Base-by-base conservation (phyloP, 1,140 invertebrate species). In the Planococcus citri region DNA sequence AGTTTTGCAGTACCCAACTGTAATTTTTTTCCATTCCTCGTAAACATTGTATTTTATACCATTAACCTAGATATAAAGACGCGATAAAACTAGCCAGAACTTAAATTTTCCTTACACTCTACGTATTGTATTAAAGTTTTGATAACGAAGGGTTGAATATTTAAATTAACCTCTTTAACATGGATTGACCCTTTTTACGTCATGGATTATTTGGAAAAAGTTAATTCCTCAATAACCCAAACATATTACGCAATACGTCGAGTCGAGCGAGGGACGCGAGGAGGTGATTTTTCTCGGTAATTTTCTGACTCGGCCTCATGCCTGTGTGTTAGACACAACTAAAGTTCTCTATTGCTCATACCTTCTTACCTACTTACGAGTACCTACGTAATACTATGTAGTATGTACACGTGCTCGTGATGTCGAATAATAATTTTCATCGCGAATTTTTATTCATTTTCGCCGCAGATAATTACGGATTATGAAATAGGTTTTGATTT, bases 11-110 rank as follows among this genome's bases (percentile, higher is more conserved):
- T 33, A 6, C n/a, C n/a, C n/a, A 37, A 51, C 10, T 3, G 41
- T 51, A 51, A 51, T 51, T 51, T 51, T 51, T 33, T 33, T 51
- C 17, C 41, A 51, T 51, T 51, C 41, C 12, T 21, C 60, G 60
- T 64, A 64, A 64, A 64, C 60, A 64, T 64, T 64, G 60, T 64
- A 64, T 64, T 64, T 64, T 64, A 64, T 64, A 64, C 60, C 60
- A 64, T 64, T 64, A 64, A 64, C 60, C 60, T 64, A 64, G 60
- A 64, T 64, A 64, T 64, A 25, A 64, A 64, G 60, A 64, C 25
- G 25, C 60, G 60, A 64, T 64, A 64, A 64, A 27, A 17, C 24
- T 9, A 21, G 10, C 60, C 10, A 17, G 24, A 64, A 10, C 24
- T 64, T 9, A 64, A 64, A 6, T 64, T 64, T 64, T 17, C 60